Conservation (phyloP, 30 jellyfish, hydroid and myxozoan genomes). For the Rhopilema esculentum region DNA sequence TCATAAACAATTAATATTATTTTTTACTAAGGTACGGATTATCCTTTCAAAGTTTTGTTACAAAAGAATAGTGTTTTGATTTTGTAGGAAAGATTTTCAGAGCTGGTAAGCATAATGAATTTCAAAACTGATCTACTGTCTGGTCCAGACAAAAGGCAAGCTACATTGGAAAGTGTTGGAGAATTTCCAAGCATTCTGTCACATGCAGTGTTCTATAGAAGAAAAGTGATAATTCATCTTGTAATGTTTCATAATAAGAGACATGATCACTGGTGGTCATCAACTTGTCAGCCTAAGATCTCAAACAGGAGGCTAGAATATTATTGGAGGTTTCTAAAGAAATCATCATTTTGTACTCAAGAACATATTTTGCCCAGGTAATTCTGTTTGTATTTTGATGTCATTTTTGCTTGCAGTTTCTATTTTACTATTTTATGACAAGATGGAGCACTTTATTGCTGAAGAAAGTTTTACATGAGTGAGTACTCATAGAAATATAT, state of each 20-base stretch:
- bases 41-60: too few species aligned
- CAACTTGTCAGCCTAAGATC: constrained; percentile 24
- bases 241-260: constrained; percentile 33
- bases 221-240: constrained; percentile 7
- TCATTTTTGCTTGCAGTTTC: neutral
- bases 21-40: too few species aligned
- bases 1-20: too few species aligned
- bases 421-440: neutral
- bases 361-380: constrained; percentile 31
- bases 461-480: constrained; percentile 23
- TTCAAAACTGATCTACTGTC: constrained; percentile 27
- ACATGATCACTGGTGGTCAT: constrained; percentile 44
- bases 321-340: neutral
- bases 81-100: constrained; percentile 34
- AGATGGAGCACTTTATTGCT: neutral
- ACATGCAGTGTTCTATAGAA: constrained; percentile 21
- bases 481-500: too few species aligned
- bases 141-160: constrained; percentile 41
- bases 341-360: constrained; percentile 35
- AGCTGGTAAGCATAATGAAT: neutral
- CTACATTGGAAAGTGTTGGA: constrained; percentile 12
- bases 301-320: neutral
- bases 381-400: neutral
- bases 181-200: neutral
- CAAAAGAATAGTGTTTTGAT: neutral